Conservation (phyloP, 2,113 vertebrate species). For the Silurus meridionalis region DNA sequence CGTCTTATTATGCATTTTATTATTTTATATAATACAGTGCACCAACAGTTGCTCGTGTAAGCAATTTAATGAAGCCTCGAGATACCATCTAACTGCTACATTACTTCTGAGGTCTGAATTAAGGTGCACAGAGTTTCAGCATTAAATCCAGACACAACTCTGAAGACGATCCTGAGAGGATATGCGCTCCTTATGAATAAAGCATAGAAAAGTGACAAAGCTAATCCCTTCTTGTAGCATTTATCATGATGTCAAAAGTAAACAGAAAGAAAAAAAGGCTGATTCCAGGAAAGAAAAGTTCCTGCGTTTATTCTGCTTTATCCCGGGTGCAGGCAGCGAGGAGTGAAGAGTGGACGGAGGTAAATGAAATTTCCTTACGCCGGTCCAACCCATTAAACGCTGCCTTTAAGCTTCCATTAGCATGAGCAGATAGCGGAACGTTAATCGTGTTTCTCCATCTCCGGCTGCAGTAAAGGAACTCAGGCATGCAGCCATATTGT, state of each 20-base stretch:
- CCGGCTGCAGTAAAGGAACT: background rate
- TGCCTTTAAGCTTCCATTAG: constrained; percentile 33
- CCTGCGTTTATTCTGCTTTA: background rate
- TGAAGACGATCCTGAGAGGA: background rate
- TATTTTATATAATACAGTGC: background rate
- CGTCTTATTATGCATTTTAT: background rate
- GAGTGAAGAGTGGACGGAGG: background rate
- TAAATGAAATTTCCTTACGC: constrained; percentile 18
- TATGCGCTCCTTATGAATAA: background rate
- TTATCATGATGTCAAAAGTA: background rate
- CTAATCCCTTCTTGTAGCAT: background rate
- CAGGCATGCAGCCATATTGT: constrained; percentile 5
- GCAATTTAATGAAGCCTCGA: background rate
- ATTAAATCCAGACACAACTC: background rate
- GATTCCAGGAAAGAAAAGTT: background rate
- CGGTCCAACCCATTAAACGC: constrained; percentile 14
- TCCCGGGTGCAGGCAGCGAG: background rate
- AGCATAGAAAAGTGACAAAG: background rate
- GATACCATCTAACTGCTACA: background rate
- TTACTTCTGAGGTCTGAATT: background rate
- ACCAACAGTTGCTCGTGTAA: background rate
- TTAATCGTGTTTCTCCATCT: constrained; percentile 1
- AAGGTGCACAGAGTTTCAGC: background rate
- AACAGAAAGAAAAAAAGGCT: background rate
- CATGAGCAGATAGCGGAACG: constrained; percentile 6